A percentile compares a stretch with the other conserved stretches of the same genome.
phyloP scores from a whole-genome alignment of 2,113 vertebrate genomes.

The Hemicordylus capensis region DNA sequence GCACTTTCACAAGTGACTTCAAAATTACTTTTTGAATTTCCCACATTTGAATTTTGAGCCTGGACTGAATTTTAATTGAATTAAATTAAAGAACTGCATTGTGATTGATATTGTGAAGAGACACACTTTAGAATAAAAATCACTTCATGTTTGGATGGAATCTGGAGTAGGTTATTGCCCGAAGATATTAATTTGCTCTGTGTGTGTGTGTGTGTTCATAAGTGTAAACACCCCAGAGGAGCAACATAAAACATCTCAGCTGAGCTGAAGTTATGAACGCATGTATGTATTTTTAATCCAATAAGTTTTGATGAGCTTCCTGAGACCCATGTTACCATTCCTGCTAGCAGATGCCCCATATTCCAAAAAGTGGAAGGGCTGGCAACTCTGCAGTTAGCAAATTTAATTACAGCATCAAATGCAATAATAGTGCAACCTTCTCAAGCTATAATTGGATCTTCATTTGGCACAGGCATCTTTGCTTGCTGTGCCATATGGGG shows the following conservation, averaged over 20 bases:
- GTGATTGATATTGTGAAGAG: not conserved
- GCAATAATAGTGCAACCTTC: constrained; percentile 75
- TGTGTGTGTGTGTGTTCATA: not conserved
- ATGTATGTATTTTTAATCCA: not conserved
- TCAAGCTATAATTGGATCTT: constrained; percentile 74
- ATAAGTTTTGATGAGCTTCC: constrained; percentile 39
- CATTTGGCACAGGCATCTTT: constrained; percentile 67
- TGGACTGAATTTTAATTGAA: not conserved
- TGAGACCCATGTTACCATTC: constrained; percentile 49
- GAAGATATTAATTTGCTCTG: not conserved
- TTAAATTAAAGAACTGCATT: not conserved
- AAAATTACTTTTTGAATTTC: not conserved
- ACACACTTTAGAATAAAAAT: not conserved
- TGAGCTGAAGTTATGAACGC: not conserved
- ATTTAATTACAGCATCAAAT: constrained; percentile 77
- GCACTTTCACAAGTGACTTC: not conserved
- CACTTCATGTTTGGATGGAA: not conserved
- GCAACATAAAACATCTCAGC: not conserved
- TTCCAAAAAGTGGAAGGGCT: constrained; percentile 68
- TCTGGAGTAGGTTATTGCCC: not conserved
- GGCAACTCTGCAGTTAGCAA: constrained; percentile 66
- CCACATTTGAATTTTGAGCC: not conserved
- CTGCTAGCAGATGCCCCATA: constrained; percentile 72
- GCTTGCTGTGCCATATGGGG: constrained; percentile 70
- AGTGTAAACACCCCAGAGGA: constrained; percentile 33